Evolutionary conservation across 2,888 invertebrate species (phyloP).

Genomic region (Polyommatus iphigenia): DNA sequence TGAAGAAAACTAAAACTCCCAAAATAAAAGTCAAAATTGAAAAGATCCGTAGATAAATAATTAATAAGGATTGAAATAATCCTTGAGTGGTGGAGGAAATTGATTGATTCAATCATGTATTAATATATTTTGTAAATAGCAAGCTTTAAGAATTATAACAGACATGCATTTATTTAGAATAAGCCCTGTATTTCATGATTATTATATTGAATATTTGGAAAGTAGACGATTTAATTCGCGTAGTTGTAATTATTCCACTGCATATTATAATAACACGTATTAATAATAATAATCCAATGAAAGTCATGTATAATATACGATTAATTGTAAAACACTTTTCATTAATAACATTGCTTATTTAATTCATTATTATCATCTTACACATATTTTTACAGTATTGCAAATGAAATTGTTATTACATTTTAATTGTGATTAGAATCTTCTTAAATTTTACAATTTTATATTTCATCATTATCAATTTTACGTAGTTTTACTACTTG

Average conservation of each 20-base stretch:
- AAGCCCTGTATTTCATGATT: not conserved
- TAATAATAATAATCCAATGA: not conserved
- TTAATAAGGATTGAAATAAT: not conserved
- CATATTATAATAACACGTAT: not conserved
- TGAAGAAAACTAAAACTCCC: not conserved
- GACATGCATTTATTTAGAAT: constrained; percentile 3
- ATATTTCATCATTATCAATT: not conserved
- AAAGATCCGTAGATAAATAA: constrained; percentile 7
- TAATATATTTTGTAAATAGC: not conserved
- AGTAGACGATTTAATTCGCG: not conserved
- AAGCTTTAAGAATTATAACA: not conserved
- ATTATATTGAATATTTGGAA: not conserved
- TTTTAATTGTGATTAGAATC: not conserved
- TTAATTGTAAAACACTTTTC: not conserved
- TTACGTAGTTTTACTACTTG: not conserved
- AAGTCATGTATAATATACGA: not conserved
- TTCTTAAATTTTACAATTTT: no score
- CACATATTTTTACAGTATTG: not conserved
- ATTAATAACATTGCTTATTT: not conserved
- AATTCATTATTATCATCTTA: not conserved
- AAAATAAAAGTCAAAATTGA: constrained; percentile 13
- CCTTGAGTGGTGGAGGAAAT: not conserved
- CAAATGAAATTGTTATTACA: not conserved
- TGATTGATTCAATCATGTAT: not conserved
- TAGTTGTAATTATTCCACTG: not conserved